Base-by-base conservation (phyloP, 2,797 vertebrate genomes). In the Takifugu ocellatus region DNA sequence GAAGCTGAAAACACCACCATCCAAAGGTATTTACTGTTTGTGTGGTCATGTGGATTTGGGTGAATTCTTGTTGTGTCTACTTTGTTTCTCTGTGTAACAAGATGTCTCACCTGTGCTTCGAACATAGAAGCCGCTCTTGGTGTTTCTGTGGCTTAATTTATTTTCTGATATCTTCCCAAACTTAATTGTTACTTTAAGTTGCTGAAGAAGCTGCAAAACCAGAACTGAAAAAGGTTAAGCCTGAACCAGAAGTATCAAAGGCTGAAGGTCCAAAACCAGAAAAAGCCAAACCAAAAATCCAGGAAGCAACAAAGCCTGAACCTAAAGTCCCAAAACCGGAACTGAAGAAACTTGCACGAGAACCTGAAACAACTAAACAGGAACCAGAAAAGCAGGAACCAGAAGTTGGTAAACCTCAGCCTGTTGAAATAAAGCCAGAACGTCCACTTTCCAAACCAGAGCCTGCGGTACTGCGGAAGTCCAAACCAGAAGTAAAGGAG, bases 11-110 rank as follows among this genome's bases (percentile, higher is more conserved):
- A 61, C 79, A 3, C 87, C 82, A 33, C 83, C 88, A 68, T 74
- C 88, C 59, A 91, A 92, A 97, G 94, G 96, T 98, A 95, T 60
- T 63, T 81, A 44, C 68, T 75, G 47, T 59, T 79, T 15, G 64
- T 39, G 70, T 26, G 5, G 6, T 54, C 70, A 51, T 54, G 33
- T 73, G 49, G 68, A 29, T 43, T 56, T 65, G 26, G 33, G 10
- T 52, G 12, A n/a, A 9, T 24, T 50, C 5, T 56, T 0, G 25
- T 5, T 55, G 50, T 70, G 25, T 70, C n/a, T 56, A 5, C 61
- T 15, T 68, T 44, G 70, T 39, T 70, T 72, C 49, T 46, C 66
- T 56, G 29, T 7, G 29, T 72, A 9, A 29, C 49, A 15, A 56
- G 50, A 25, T 43, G 50, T 70, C 60, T 54, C 25, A 54, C 26